Evolutionary conservation across 2,113 vertebrate genomes (phyloP), one percentile per base, ranked within the genome.

Genomic region (Corythornis vintsioides): DNA sequence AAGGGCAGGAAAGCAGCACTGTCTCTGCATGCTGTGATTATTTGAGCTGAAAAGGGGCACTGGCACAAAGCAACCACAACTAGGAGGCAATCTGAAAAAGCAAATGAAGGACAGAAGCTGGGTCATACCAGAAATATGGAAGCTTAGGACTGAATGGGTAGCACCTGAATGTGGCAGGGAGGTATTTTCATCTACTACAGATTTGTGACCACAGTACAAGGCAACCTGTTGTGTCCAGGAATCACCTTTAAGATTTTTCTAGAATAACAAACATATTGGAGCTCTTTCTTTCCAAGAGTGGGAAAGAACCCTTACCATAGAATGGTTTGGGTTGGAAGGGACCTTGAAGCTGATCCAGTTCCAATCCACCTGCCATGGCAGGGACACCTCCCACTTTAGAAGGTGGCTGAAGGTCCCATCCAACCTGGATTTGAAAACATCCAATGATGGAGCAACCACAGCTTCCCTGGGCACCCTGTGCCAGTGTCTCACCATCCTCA

Each of bases 101-200:
- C 7, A 35, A 87, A 80, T 2, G 10, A 25, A 42, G 22, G 42
- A 63, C 31, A 63, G 43, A 15, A 55, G 40, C 45, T 84, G 70
- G 8, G 56, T 21, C 10, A 10, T 52, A 65, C 8, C 3, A 3
- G 52, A 48, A 53, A 16, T 16, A 17, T 0, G 22, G 61, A 61
- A 55, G 26, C 19, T 63, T 38, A 45, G 45, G 12, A 42, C 19
- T 76, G 43, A 50, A n/a, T 8, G 16, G 22, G 55, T 50, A 29
- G 22, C 35, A 74, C 52, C 29, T 47, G 38, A 72, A 29, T 3
- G 20, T 22, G 50, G 60, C 33, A 65, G 33, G 1, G 11, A 4
- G 7, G 18, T 7, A 2, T n/a, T 38, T 60, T 42, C 15, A 56
- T 31, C 40, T 56, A 1, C 16, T 17, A 1, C 0, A 3, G 35